A percentile compares a stretch with the other conserved stretches of the same genome.
Evolutionary conservation across 1,140 invertebrate genomes (phyloP).

Genomic region (Aricia agestis): DNA sequence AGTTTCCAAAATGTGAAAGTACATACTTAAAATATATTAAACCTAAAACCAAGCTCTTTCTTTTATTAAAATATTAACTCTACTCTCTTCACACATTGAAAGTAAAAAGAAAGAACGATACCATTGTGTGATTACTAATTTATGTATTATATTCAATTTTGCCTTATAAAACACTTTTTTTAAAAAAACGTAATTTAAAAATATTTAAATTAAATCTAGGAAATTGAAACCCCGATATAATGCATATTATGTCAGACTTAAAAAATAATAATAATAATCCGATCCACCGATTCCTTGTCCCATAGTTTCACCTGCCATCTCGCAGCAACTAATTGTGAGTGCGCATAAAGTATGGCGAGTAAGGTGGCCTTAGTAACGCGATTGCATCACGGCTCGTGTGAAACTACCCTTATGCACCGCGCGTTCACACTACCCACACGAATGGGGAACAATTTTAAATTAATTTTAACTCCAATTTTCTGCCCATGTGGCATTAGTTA

Average conservation of each 20-base stretch:
- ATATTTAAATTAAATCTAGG: no score
- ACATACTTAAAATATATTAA: no score
- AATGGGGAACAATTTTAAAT: background rate
- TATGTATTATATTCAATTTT: no score
- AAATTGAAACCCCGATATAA: no score
- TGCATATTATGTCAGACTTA: background rate
- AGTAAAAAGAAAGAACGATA: no score
- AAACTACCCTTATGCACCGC: conserved; percentile 50
- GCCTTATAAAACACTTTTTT: no score
- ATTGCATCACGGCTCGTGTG: conserved; percentile 62
- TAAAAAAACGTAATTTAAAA: no score
- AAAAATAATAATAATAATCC: conserved; percentile 17
- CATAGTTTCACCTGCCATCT: conserved; percentile 72
- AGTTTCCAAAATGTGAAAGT: no score
- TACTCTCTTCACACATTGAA: no score
- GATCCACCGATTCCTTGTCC: conserved; percentile 44
- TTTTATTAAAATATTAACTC: no score
- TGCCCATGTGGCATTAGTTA: background rate
- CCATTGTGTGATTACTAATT: no score
- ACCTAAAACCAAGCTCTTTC: no score
- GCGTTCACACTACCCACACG: conserved; percentile 24
- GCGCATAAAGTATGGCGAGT: conserved; percentile 72
- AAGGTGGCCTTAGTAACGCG: conserved; percentile 64
- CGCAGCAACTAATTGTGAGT: conserved; percentile 74
- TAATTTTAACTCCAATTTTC: background rate